phyloP scores from a whole-genome alignment of 2,797 vertebrate genomes.

The Rhabdophis nuchalis region DNA sequence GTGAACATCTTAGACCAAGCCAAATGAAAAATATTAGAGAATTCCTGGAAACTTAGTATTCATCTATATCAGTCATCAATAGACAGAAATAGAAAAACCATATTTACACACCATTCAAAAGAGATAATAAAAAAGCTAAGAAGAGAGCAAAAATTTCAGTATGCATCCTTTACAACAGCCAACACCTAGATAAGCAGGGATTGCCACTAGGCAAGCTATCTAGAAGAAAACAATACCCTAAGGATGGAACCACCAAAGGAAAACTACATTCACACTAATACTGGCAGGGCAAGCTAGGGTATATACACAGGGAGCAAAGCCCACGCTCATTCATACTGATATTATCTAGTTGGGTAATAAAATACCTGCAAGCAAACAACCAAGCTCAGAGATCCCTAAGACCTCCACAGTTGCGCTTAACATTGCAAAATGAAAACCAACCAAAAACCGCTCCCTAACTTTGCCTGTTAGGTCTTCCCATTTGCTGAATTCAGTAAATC shows the following conservation, averaged over 20 bases:
- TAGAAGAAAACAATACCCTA: neutral
- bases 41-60: neutral
- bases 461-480: neutral
- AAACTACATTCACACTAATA: neutral
- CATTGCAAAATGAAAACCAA: neutral
- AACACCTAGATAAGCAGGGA: neutral
- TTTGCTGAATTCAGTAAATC: slow-evolving; percentile 6
- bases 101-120: neutral
- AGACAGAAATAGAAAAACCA: neutral
- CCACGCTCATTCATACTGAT: neutral
- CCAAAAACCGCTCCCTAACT: neutral
- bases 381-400: neutral
- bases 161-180: neutral
- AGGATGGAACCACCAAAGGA: neutral
- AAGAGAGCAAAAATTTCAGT: neutral
- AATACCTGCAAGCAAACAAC: neutral
- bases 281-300: neutral
- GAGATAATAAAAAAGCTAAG: neutral
- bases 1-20: neutral
- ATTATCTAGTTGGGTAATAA: neutral
- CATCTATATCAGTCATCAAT: neutral
- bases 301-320: neutral
- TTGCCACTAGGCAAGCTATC: neutral
- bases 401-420: neutral
- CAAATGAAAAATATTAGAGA: neutral